Percentiles rank a stretch among this genome's conserved stretches.
Evolutionary conservation across 2,797 vertebrate genomes (phyloP).

Genomic region (Poecilia picta): DNA sequence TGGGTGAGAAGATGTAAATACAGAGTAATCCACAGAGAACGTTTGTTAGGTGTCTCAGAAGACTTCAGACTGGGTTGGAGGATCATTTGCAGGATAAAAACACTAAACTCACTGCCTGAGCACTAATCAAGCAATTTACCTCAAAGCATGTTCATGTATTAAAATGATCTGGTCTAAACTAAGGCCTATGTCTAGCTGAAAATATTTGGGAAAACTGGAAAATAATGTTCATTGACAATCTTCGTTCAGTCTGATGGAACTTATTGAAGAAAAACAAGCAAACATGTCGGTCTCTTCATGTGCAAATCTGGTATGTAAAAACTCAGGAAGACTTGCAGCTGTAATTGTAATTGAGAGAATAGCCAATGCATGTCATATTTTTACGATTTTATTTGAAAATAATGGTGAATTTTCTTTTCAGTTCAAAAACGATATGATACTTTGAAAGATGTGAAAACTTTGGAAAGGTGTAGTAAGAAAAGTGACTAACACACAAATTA

Average conservation of each 20-base stretch:
- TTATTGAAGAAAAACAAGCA: background rate
- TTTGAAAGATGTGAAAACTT: background rate
- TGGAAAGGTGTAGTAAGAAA: background rate
- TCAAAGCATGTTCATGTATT: background rate
- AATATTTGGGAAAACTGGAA: background rate
- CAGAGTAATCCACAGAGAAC: background rate
- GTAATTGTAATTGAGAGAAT: background rate
- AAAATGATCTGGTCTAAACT: background rate
- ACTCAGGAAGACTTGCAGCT: background rate
- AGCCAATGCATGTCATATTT: no score
- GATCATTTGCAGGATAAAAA: background rate
- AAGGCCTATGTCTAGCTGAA: background rate
- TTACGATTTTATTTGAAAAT: no score
- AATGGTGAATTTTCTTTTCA: background rate
- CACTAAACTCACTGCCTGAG: background rate
- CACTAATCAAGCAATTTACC: background rate
- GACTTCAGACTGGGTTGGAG: background rate
- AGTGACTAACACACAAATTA: slow-evolving; percentile 11
- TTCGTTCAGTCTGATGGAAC: background rate
- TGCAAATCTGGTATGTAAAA: background rate
- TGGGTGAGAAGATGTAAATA: background rate
- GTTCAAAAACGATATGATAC: background rate
- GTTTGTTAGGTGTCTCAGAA: background rate
- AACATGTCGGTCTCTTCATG: background rate
- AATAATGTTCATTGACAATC: background rate